Base-by-base conservation (phyloP, 2,797 vertebrate genomes). In the Acridotheres tristis region DNA sequence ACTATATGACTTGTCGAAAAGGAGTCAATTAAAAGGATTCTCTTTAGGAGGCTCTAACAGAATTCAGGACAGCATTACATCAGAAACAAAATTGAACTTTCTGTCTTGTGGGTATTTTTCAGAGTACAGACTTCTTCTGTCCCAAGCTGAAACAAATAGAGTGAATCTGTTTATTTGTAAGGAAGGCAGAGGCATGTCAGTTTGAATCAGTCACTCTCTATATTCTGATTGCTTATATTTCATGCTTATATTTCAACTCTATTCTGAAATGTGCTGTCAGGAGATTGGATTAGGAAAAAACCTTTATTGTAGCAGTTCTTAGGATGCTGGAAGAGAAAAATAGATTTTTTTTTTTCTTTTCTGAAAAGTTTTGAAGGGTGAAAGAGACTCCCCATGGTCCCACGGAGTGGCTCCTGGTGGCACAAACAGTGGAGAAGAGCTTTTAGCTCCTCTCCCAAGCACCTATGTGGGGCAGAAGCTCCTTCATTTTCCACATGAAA, bases 1-100 rank as follows among this genome's bases (percentile, higher is more conserved):
- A 79, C 10, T 15, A 36, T 90, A 75, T 27, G n/a, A 63, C 66
- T 91, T 96, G 75, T 67, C 32, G n/a, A 34, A 95, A 91, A 88
- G 26, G 45, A 93, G 86, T 85, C 67, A 94, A 73, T 96, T 97
- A 96, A 78, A 45, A 45, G 47, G 61, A 87, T 77, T 89, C 17
- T n/a, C 53, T 78, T 92, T 66, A 93, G 57, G 18, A 92, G 21
- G 38, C 5, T 42, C 16, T 89, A 79, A 80, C 9, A 43, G 5
- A 85, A 85, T 61, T 88, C 90, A 53, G 83, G 94, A 62, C 38
- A 88, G 53, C 57, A 43, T 88, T 78, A 53, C 7, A 26, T 40
- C 22, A 89, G 57, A 77, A 89, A 45, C 13, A 88, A 91, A 92
- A 80, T 5, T 17, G 30, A 63, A 63, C 34, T 78, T 79, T 47